Evolutionary conservation across 2,888 invertebrate species (phyloP), one percentile per base, ranked within the genome.

Genomic region (Cylindroiulus punctatus): DNA sequence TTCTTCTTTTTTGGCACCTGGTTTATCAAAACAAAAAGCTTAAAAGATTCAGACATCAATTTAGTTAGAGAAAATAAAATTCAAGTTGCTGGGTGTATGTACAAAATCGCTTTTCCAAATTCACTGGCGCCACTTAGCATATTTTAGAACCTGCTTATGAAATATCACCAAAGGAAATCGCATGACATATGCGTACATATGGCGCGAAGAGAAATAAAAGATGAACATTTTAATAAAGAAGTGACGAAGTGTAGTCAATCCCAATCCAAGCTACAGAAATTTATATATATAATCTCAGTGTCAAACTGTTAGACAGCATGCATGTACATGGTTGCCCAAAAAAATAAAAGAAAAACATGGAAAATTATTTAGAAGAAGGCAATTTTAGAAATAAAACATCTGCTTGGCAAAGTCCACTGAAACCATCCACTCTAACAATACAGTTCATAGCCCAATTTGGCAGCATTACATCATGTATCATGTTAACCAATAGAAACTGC

Each of bases 101-200:
- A 52, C 44, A n/a, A 42, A 52, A 42, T 32, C 30, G 47, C 32
- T 47, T 14, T 36, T 44, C 52, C 84, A 84, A 26, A 84, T 47
- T 44, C 44, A 76, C 47, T 52, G 10, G 12, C 22, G 30, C 26
- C 84, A 52, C 84, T 52, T 47, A 84, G 84, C 84, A 84, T 84
- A 84, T 84, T 84, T 84, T 84, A 84, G 84, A 84, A 52, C 44
- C 52, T 44, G 84, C 52, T 84, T 84, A 84, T 84, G 84, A 84
- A 84, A 84, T 84, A 84, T 84, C 84, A 84, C 84, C 32, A 84
- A 84, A 32, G 52, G n/a, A 52, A 47, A 83, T 76, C 10, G 30
- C 26, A 14, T 76, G 76, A 76, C 76, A 76, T 30, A 76, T 76
- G 76, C 76, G 76, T 76, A 76, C 30, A 26, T 76, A 76, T 76